Percentiles rank a stretch among this genome's conserved stretches.
Evolutionary conservation across 2,113 vertebrate species (phyloP).

Genomic region (Petromus typicus): DNA sequence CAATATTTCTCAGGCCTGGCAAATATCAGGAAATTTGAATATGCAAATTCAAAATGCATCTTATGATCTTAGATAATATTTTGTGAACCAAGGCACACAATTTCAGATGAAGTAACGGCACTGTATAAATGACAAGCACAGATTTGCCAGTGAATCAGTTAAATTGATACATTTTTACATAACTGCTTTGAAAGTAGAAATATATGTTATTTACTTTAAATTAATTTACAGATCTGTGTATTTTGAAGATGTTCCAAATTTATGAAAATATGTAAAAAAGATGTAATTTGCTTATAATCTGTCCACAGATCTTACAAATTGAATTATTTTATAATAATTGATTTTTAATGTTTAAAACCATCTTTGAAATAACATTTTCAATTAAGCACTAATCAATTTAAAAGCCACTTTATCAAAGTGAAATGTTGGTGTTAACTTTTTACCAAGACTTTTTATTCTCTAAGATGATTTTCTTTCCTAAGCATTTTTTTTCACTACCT

Average conservation of each 20-base stretch:
- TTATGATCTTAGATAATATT: slow-evolving; percentile 42
- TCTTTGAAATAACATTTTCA: slow-evolving; percentile 18
- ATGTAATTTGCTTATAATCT: not conserved
- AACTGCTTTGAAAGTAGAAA: slow-evolving; percentile 17
- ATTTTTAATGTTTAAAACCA: slow-evolving; percentile 18
- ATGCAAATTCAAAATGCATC: slow-evolving; percentile 14
- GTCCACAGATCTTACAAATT: not conserved
- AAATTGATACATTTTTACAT: not conserved
- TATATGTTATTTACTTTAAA: not conserved
- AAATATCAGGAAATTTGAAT: slow-evolving; percentile 40
- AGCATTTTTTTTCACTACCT: not conserved
- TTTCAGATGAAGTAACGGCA: slow-evolving; percentile 35
- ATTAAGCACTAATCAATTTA: not conserved
- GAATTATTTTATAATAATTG: slow-evolving; percentile 19
- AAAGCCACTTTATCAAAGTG: not conserved
- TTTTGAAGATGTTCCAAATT: slow-evolving; percentile 40
- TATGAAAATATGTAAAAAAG: slow-evolving; percentile 29
- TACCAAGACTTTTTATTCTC: not conserved
- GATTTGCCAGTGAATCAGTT: not conserved
- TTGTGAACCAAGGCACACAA: slow-evolving; percentile 28
- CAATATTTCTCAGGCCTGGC: slow-evolving; percentile 59
- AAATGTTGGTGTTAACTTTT: not conserved
- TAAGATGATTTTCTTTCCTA: slow-evolving; percentile 25
- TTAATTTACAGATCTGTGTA: slow-evolving; percentile 37
- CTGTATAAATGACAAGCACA: not conserved